Conservation (phyloP, 2,113 vertebrate species). For the Nasalis larvatus region DNA sequence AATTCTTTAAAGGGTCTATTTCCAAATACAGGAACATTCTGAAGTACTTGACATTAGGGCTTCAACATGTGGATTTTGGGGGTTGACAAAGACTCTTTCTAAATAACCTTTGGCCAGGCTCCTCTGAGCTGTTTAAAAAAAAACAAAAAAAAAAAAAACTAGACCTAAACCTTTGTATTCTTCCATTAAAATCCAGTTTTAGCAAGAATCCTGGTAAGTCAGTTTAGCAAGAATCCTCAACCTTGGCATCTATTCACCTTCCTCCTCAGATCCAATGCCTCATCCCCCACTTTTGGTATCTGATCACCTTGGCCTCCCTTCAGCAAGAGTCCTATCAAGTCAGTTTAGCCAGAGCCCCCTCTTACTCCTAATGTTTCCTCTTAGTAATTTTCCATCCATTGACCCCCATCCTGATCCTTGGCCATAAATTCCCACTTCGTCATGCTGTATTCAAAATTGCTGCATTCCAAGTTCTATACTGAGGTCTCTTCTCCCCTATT, state of each 20-base stretch:
- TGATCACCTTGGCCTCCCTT: neutral
- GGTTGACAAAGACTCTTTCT: neutral
- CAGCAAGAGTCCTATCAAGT: neutral
- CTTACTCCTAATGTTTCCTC: neutral
- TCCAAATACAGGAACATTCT: neutral
- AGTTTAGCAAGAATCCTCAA: neutral
- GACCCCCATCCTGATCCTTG: rapidly evolving
- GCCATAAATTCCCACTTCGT: neutral
- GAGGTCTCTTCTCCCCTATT: neutral
- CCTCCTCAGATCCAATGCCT: neutral
- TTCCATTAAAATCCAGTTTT: neutral
- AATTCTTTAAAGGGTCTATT: neutral
- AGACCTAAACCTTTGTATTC: neutral
- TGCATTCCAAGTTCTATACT: neutral
- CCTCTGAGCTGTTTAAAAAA: neutral
- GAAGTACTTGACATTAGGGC: neutral
- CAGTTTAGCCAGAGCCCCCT: neutral
- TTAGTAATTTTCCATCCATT: neutral
- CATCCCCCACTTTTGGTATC: neutral
- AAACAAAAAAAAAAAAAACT: too few species aligned
- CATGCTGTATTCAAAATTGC: neutral
- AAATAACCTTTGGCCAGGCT: neutral
- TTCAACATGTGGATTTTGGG: neutral
- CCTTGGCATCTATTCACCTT: neutral
- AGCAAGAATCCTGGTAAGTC: neutral